Percentiles rank a stretch among this genome's conserved stretches.
Conservation (phyloP, 2,113 vertebrate genomes). For the Zapornia atra region DNA sequence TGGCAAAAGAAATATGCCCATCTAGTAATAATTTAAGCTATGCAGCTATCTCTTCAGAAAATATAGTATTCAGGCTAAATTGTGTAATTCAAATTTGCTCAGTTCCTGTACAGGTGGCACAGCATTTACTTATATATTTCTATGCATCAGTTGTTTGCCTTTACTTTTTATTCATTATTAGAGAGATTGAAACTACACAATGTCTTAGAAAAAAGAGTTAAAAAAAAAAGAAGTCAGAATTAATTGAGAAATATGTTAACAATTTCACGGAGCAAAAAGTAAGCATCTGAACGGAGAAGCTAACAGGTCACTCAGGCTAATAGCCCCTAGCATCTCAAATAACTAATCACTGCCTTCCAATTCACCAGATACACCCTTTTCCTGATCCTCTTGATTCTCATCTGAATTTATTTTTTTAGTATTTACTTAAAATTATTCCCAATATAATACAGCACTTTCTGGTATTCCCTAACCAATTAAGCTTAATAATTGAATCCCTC, state of each 20-base stretch:
- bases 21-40: not conserved
- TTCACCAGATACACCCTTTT: not conserved
- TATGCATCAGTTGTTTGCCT: accelerated
- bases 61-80: not conserved
- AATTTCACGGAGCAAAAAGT: not conserved
- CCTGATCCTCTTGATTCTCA: not conserved
- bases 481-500: not conserved
- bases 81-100: not conserved
- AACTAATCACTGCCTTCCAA: not conserved
- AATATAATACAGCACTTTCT: not conserved
- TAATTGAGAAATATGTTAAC: not conserved
- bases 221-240: not conserved
- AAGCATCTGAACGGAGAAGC: not conserved
- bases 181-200: not conserved
- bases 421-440: not conserved
- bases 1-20: not conserved
- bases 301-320: not conserved
- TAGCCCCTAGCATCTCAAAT: not conserved
- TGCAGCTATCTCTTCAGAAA: not conserved
- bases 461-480: not conserved
- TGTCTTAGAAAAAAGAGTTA: not conserved
- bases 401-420: not conserved
- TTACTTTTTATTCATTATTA: not conserved
- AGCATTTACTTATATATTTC: not conserved
- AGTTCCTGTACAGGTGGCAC: not conserved